Evolutionary conservation across 2,888 invertebrate species (phyloP).

Genomic region (Tupiocoris notatus): DNA sequence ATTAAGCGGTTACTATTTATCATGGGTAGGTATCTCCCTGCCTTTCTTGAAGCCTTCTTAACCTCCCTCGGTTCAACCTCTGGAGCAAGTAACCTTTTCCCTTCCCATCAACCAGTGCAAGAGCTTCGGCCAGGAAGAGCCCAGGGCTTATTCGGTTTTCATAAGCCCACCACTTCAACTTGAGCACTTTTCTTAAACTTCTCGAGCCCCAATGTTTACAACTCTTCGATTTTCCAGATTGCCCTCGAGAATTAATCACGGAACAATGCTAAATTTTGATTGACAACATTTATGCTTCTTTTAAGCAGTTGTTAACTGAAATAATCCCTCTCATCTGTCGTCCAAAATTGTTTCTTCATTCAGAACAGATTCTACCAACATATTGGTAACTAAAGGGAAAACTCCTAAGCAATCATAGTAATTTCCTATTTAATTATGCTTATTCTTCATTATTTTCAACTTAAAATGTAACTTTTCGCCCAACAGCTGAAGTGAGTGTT

Average conservation of each 20-base stretch:
- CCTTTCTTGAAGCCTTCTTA: neutral
- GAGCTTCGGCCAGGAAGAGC: constrained; percentile 5
- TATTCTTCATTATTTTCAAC: too few species aligned
- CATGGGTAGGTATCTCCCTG: constrained; percentile 1
- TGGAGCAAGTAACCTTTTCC: constrained; percentile 1
- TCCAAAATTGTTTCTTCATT: too few species aligned
- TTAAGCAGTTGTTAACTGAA: too few species aligned
- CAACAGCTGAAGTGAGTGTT: too few species aligned
- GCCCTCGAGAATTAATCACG: neutral
- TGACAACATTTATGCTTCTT: too few species aligned
- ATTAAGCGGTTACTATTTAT: constrained; percentile 39
- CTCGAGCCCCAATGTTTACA: constrained; percentile 5
- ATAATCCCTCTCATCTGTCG: too few species aligned
- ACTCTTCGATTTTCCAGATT: neutral
- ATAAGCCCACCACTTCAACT: constrained; percentile 8
- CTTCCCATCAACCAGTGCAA: neutral
- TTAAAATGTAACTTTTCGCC: too few species aligned
- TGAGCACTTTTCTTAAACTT: neutral
- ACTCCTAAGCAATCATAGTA: too few species aligned
- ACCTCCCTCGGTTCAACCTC: neutral
- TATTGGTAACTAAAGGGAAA: too few species aligned
- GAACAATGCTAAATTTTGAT: neutral
- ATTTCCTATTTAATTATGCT: too few species aligned
- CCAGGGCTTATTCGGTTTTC: constrained; percentile 26
- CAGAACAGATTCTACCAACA: too few species aligned